Base-by-base conservation (phyloP, 2,888 invertebrate genomes). In the Drosophila parthenogenetica region DNA sequence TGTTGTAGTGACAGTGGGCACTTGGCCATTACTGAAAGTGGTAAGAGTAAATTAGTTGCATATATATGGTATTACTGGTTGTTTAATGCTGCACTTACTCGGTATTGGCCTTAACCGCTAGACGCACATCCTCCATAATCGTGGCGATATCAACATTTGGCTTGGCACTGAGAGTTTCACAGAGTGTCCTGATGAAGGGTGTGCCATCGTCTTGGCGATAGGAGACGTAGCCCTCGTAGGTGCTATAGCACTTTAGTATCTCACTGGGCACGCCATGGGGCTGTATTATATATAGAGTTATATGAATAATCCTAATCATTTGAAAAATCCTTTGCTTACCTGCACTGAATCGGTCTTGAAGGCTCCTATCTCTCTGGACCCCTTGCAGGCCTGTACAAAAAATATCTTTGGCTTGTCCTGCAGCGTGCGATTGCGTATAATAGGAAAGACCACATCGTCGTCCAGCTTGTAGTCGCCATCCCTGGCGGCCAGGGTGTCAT, bases 341-440 rank as follows among this genome's bases (percentile, higher is more conserved):
- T 68, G 83, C 0, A 64, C 73, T 3, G 90, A 77, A 73, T 91
- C 92, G 17, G 80, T 91, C 17, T 84, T 81, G 45, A 90, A 90
- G 3, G 66, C 66, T 2, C 87, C 84, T 5, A 73, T 58, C 50
- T 91, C 89, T 63, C 87, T 86, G 0, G 73, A 58, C 2, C 92
- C 92, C 60, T 92, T 92, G 67, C 92, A 92, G 5, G 92, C 92
- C 79, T 92, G 92, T 35, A 92, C 90, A 32, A 92, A 90, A 7
- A 92, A 68, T 32, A 92, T 80, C 66, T 92, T 92, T 13, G 92
- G 92, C 43, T 92, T 92, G 13, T 89, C 73, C 11, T 72, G 67
- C 0, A 92, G 69, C 5, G 91, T 84, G 1, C 77, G 78, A 80
- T 92, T 92, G 39, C 87, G 77, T 16, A 91, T 59, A n/a, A 92